These are phyloP conservation scores for Drosophila nigricruria DNA, from an alignment of 2,888 invertebrate genomes.

Conservation along the genomic window DNA sequence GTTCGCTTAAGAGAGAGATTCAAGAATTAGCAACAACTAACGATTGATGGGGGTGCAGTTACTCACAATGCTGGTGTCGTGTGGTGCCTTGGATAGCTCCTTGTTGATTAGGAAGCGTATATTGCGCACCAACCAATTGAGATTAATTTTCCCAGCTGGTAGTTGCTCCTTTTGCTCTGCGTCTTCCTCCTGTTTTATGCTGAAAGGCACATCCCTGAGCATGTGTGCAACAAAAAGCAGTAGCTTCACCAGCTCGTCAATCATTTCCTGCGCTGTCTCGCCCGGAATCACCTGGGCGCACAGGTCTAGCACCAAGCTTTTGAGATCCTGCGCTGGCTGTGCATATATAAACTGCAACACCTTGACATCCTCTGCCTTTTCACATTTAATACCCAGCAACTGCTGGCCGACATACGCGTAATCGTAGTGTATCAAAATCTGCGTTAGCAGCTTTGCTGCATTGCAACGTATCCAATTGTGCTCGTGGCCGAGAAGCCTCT, in stretches of 20 bases:
- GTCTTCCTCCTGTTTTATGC: constrained; percentile 59
- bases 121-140: constrained; percentile 91
- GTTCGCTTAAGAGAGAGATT: constrained; percentile 87
- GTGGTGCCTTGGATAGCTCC: constrained; percentile 91
- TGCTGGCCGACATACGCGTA: constrained; percentile 87
- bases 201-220: constrained; percentile 86
- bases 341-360: constrained; percentile 87
- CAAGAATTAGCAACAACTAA: not conserved
- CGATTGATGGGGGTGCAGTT: fast-evolving
- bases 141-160: constrained; percentile 86
- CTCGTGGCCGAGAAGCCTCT: constrained; percentile 91
- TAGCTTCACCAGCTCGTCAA: constrained; percentile 90
- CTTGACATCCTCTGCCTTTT: constrained; percentile 29
- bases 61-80: constrained; percentile 90
- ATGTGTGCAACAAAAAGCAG: constrained; percentile 90
- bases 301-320: constrained; percentile 90
- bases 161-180: constrained; percentile 70
- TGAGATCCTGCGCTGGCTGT: constrained; percentile 88
- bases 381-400: constrained; percentile 84
- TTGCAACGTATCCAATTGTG: constrained; percentile 94
- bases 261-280: constrained; percentile 89
- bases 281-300: constrained; percentile 90
- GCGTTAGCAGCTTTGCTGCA: constrained; percentile 91
- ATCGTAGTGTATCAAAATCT: constrained; percentile 89
- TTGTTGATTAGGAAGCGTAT: constrained; percentile 91